Evolutionary conservation across 1,140 invertebrate genomes (phyloP), one percentile per base, ranked within the genome.

Genomic region (Zelostemma sp.): DNA sequence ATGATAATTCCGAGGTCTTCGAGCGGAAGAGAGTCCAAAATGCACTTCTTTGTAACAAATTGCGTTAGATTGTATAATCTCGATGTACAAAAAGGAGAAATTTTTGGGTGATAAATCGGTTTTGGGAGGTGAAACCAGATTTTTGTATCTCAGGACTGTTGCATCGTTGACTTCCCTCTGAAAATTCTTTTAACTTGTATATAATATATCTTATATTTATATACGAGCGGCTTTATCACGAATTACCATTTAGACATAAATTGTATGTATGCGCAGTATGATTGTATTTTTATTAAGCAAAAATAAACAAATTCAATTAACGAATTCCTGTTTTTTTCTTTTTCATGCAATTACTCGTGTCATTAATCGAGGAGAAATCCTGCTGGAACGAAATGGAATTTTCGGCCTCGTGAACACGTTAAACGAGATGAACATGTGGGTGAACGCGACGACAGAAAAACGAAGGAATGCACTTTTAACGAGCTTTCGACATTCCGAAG

Each of bases 241-340:
- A 35, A 35, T n/a, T n/a, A 40, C 40, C 9, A 14, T 41, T 68
- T 68, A 68, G 66, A 41, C 55, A 55, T 62, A 62, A 68, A 63
- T 68, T 62, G 66, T 69, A 64, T 69, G 67, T 25, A 64, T 69
- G 67, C 58, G 59, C 59, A 55, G 66, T 38, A 68, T 68, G 66
- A 68, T 54, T 68, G 66, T 62, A 68, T 50, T 55, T 53, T 59
- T 58, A 46, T 19, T 46, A 19, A 46, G 43, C 43, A 41, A 19
- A 17, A 46, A 46, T 46, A 46, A 46, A 46, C 9, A 11, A 17
- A 15, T 46, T 46, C 15, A 15, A 41, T 46, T 6, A 46, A 17
- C 18, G 43, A 46, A 46, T 46, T 46, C 15, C 17, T 35, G 11
- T 35, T 2, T 8, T 25, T 25, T 8, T 4, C 3, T 25, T 25